phyloP scores from a whole-genome alignment of 2,113 vertebrate species.

The Bos javanicus region DNA sequence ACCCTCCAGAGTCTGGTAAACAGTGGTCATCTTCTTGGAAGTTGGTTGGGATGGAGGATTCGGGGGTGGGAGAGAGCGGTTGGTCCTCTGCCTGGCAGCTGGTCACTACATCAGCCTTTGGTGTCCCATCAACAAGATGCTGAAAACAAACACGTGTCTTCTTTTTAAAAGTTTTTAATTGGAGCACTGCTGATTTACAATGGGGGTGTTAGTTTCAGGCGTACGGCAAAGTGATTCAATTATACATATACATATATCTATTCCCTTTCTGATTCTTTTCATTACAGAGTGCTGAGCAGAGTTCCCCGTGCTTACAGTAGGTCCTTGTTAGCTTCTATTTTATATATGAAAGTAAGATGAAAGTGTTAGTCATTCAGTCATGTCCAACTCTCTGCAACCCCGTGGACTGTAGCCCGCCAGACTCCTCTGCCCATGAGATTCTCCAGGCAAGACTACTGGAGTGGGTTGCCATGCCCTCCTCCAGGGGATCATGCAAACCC shows the following conservation, averaged over 20 bases:
- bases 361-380: background rate
- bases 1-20: background rate
- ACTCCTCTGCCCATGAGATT: background rate
- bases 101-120: rapidly evolving
- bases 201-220: background rate
- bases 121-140: background rate
- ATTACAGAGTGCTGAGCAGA: background rate
- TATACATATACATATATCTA: background rate
- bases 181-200: background rate
- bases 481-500: rapidly evolving
- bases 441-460: background rate
- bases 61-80: rapidly evolving
- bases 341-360: background rate
- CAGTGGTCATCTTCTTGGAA: background rate
- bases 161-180: background rate
- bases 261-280: background rate
- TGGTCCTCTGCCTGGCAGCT: rapidly evolving
- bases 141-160: background rate
- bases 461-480: background rate
- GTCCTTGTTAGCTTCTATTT: background rate
- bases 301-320: background rate
- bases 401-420: rapidly evolving
- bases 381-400: background rate
- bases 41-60: rapidly evolving
- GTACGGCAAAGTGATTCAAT: background rate